A percentile compares a stretch with the other conserved stretches of the same genome.
Evolutionary conservation across 2,888 invertebrate genomes (phyloP).

Genomic region (Cecidostiba fungosa): DNA sequence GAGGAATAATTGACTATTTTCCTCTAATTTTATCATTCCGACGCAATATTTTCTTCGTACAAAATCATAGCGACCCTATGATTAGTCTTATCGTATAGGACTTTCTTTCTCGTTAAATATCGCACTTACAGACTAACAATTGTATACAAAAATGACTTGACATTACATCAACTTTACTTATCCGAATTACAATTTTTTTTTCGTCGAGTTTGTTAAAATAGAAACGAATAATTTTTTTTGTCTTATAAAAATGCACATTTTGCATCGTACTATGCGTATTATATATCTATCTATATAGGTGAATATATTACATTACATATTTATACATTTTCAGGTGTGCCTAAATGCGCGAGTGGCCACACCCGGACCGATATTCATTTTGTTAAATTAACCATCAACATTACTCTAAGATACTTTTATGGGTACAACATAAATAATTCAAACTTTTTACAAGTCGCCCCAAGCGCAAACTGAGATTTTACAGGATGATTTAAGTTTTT

Average conservation of each 20-base stretch:
- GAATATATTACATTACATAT: constrained; percentile 70
- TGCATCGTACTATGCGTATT: constrained; percentile 48
- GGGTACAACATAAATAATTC: constrained; percentile 77
- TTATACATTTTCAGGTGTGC: constrained; percentile 69
- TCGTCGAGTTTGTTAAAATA: constrained; percentile 32
- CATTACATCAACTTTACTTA: constrained; percentile 52
- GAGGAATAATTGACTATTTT: constrained; percentile 79
- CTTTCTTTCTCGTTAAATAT: constrained; percentile 71
- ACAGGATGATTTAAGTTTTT: constrained; percentile 65
- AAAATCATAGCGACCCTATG: constrained; percentile 58
- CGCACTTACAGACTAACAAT: constrained; percentile 69
- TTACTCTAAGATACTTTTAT: constrained; percentile 70
- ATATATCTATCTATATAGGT: constrained; percentile 46
- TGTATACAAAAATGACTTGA: constrained; percentile 76
- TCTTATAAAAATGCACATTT: constrained; percentile 50
- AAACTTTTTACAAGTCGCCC: constrained; percentile 76
- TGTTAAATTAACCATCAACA: constrained; percentile 77
- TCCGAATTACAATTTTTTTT: constrained; percentile 55
- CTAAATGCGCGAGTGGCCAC: constrained; percentile 65
- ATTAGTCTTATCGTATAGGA: constrained; percentile 61
- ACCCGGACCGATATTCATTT: constrained; percentile 70
- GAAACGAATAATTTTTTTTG: constrained; percentile 28
- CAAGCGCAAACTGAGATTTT: constrained; percentile 54
- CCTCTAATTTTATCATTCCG: constrained; percentile 71
- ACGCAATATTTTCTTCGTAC: constrained; percentile 53